Base-by-base conservation (phyloP, 2,888 invertebrate genomes). In the Petrolisthes manimaculis region DNA sequence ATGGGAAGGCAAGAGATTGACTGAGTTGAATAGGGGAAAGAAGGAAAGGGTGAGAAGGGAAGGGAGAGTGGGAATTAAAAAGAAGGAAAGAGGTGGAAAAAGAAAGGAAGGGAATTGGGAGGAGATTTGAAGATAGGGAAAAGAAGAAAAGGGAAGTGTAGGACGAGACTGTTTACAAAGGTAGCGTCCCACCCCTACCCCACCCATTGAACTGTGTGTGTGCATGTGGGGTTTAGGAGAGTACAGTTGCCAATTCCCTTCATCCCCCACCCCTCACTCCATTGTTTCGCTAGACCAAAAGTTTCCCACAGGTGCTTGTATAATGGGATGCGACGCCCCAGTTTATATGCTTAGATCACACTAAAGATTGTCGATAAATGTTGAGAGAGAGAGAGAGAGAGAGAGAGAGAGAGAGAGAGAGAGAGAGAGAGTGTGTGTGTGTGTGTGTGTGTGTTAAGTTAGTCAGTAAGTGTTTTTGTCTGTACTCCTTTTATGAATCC, bases 321-420 rank as follows among this genome's bases (percentile, higher is more conserved):
- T 37, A 2, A 37, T 37, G 37, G 37, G 37, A 37, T 37, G 37
- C 37, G 0, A 37, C 1, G 37, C 2, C 37, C 37, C 37, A 37
- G 37, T 37, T 37, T 37, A 37, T 37, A 37, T 37, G 37, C 37
- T 37, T 37, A 37, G 1, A 37, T 37, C 37, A 37, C 37, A 37
- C 0, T 37, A 37, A 37, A 37, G 2, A 1, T 2, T 37, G 1
- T 9, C 61, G 18, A 61, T 3, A 18, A 61, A 61, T 61, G 18
- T 61, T 18, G 12, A 61, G 61, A 61, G 75, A 75, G 75, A 53
- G 78, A 78, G 54, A 78, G 78, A 78, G 78, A 78, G 78, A 53
- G 78, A 53, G 78, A 53, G 51, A 24, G 77, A 77, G 37, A 77
- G 37, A 24, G 12, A 77, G 77, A 77, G 8, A 77, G 77, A 77